phyloP scores from a whole-genome alignment of 1,140 invertebrate genomes.

The Leptinotarsa lineolata region DNA sequence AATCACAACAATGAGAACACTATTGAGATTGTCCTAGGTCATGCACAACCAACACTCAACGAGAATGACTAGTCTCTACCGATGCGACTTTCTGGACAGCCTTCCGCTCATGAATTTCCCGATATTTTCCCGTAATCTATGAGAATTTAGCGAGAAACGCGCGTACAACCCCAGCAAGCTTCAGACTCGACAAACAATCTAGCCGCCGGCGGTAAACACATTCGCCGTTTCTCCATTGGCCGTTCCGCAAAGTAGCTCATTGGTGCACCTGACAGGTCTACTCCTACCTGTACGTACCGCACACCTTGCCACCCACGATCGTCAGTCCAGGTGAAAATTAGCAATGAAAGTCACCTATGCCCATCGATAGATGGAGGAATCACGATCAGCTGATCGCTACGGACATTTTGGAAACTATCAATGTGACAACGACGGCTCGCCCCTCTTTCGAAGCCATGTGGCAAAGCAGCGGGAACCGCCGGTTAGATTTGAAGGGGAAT shows the following conservation, averaged over 20 bases:
- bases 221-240: conserved; percentile 54
- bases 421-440: background rate
- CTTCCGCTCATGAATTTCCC: background rate
- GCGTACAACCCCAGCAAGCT: conserved; percentile 46
- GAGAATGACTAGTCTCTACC: background rate
- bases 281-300: conserved; percentile 50
- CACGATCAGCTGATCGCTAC: conserved; percentile 48
- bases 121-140: background rate
- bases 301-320: conserved; percentile 27
- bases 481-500: conserved; percentile 12
- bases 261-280: conserved; percentile 55
- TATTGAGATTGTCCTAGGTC: conserved; percentile 27
- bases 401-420: conserved; percentile 43
- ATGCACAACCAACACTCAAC: conserved; percentile 9
- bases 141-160: conserved; percentile 31
- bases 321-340: conserved; percentile 16
- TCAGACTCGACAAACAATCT: conserved; percentile 44
- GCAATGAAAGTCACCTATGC: background rate
- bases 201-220: conserved; percentile 52
- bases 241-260: conserved; percentile 44
- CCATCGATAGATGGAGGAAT: conserved; percentile 11
- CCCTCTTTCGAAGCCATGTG: conserved; percentile 14
- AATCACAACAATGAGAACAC: conserved; percentile 37
- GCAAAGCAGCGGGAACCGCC: conserved; percentile 11
- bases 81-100: background rate